Evolutionary conservation across 2,888 invertebrate genomes (phyloP).

Genomic region (Hirtodrosophila alboralis): DNA sequence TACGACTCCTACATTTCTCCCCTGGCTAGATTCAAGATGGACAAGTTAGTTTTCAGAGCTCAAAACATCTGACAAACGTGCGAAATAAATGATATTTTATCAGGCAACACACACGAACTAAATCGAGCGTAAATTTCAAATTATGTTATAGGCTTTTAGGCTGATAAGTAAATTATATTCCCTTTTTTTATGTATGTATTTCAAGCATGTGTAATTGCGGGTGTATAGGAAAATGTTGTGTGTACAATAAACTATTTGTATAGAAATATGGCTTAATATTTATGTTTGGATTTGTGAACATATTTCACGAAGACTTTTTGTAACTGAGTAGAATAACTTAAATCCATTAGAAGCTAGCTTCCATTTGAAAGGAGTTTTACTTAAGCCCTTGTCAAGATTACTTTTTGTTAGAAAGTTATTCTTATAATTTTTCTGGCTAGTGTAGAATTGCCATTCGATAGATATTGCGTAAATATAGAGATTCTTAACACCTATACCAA

Average conservation of each 20-base stretch:
- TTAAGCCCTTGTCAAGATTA: too few species aligned
- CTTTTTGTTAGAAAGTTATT: background rate
- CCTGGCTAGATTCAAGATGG: constrained; percentile 24
- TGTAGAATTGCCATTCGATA: too few species aligned
- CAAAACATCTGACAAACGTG: constrained; percentile 48
- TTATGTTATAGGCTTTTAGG: constrained; percentile 67
- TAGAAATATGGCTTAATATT: constrained; percentile 18
- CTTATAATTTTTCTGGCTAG: too few species aligned
- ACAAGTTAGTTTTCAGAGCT: constrained; percentile 48
- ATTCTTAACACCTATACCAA: too few species aligned
- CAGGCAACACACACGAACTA: constrained; percentile 25
- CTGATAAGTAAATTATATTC: constrained; percentile 63
- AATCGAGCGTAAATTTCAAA: constrained; percentile 73
- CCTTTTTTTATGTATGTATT: constrained; percentile 37
- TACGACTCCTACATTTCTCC: constrained; percentile 1
- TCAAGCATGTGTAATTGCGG: constrained; percentile 28
- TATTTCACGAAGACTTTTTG: constrained; percentile 13
- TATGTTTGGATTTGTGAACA: constrained; percentile 26
- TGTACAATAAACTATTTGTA: constrained; percentile 26
- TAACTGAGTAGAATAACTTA: constrained; percentile 6
- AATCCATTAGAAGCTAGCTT: background rate
- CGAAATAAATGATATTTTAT: constrained; percentile 68
- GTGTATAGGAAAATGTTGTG: constrained; percentile 11
- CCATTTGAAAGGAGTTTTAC: too few species aligned
- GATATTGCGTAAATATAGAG: too few species aligned